A percentile compares a stretch with the other conserved stretches of the same genome.
These are phyloP conservation scores for Tinea trinotella DNA, from an alignment of 2,888 invertebrate species.

Conservation along the genomic window DNA sequence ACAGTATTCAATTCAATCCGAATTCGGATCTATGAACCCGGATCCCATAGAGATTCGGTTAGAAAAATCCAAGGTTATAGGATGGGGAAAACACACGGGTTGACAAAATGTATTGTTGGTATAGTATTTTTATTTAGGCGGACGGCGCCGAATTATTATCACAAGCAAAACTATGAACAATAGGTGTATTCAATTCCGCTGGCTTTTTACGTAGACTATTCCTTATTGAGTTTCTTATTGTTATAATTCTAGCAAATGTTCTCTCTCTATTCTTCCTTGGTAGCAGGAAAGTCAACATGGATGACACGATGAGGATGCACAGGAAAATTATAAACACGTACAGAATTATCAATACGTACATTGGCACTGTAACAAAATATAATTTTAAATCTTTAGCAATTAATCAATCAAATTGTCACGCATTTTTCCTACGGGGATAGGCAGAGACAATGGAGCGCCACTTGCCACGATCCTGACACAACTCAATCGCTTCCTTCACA, in stretches of 20 bases:
- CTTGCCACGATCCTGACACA: too few species aligned
- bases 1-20: too few species aligned
- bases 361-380: background rate
- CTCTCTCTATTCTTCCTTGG: background rate
- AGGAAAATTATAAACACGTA: background rate
- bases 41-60: too few species aligned
- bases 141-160: background rate
- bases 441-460: too few species aligned
- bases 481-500: too few species aligned
- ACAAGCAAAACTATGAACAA: background rate
- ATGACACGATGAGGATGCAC: background rate
- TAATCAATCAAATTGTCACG: too few species aligned
- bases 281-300: background rate
- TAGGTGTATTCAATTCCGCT: background rate
- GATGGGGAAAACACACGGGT: too few species aligned
- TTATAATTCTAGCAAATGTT: background rate
- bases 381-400: too few species aligned
- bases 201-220: background rate
- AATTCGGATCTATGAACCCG: too few species aligned
- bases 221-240: background rate
- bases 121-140: background rate
- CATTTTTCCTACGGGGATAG: too few species aligned
- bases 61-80: too few species aligned
- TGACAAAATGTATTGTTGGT: too few species aligned
- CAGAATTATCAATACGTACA: background rate